phyloP scores from a whole-genome alignment of 2,113 vertebrate genomes.

The Lophotis ruficrista region DNA sequence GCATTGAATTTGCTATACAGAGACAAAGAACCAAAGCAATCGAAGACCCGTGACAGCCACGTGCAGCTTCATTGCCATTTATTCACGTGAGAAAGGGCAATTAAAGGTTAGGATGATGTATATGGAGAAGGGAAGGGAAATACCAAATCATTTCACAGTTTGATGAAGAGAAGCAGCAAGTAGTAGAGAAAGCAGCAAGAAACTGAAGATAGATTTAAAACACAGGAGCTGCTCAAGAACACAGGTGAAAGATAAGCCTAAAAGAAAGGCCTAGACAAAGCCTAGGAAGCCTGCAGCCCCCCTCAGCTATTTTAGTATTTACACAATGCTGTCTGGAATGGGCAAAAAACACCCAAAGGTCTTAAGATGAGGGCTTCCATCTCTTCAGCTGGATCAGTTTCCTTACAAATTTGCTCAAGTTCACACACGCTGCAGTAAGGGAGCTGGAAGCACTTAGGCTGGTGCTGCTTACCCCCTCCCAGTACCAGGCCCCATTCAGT shows the following conservation, averaged over 20 bases:
- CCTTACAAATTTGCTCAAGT: background rate
- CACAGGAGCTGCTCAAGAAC: background rate
- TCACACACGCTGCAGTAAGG: fast-evolving
- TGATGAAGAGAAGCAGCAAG: background rate
- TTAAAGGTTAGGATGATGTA: background rate
- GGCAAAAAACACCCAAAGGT: background rate
- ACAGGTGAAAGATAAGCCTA: background rate
- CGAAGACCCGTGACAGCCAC: background rate
- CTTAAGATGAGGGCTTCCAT: background rate
- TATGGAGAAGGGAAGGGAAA: background rate
- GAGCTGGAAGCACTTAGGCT: background rate
- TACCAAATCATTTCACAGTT: background rate
- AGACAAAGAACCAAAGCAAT: background rate
- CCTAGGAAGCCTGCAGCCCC: background rate
- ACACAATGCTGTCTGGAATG: background rate
- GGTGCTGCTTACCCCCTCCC: background rate
- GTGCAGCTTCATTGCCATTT: background rate
- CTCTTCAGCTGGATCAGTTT: background rate
- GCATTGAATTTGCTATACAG: background rate
- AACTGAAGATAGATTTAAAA: background rate
- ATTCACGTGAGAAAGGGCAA: background rate
- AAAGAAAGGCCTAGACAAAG: background rate
- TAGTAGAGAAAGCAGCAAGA: background rate
- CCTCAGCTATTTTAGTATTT: background rate
- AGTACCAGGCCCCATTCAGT: background rate